Evolutionary conservation across 1,140 invertebrate genomes (phyloP), one percentile per base, ranked within the genome.

Genomic region (Popillia japonica): DNA sequence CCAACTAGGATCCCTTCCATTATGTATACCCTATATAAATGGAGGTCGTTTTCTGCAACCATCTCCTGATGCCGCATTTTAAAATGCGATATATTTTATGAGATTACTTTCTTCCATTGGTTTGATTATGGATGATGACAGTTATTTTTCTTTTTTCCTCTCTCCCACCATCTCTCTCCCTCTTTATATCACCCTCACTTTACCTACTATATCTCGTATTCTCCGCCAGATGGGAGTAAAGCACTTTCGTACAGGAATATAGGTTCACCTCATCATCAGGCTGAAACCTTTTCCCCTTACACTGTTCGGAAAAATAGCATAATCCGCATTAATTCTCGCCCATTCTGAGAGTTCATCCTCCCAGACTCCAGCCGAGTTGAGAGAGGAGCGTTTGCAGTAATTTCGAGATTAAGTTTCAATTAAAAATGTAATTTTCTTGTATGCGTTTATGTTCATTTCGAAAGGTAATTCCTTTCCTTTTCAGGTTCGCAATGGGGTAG

Each of bases 1-100:
- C 42, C 78, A 81, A 79, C 80, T 78, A 80, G 75, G 81, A 82
- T 79, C 77, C 78, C 77, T 77, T 82, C 80, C 80, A 82, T 82
- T 82, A 82, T 82, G 81, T 82, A 82, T 82, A 82, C 79, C 64
- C 78, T 79, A 80, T 82, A 82, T 82, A 82, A 82, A 82, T 82
- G 78, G 81, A 79, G 81, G 78, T 82, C 81, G 79, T 82, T 80
- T 34, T 79, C 73, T 64, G 64, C 72, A 78, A 79, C 76, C 75
- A 77, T 75, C 75, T 76, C 42, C 74, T 68, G 77, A 55, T 17
- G 48, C 79, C 72, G 72, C 72, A 41, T 74, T 74, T 74, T 74
- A 74, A 74, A 74, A 74, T 74, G 27, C 72, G 72, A 74, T 74
- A 74, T 74, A 68, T 68, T 68, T 68, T 42, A 74, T 44, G 72